A percentile compares a stretch with the other conserved stretches of the same genome.
Evolutionary conservation across 1,140 invertebrate genomes (phyloP).

Genomic region (Drosophila pachea): DNA sequence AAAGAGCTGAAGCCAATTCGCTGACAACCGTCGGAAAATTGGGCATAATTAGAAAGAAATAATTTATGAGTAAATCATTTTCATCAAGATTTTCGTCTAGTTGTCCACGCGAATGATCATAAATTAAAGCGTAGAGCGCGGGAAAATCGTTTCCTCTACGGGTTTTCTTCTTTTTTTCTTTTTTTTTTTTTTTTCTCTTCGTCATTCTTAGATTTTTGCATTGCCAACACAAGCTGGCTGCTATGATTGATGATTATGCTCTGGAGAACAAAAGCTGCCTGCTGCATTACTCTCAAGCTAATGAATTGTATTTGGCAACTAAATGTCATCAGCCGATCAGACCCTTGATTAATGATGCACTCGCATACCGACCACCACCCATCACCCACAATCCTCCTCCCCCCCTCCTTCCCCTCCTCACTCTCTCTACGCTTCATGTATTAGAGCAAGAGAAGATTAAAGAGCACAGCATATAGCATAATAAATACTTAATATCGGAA

Average conservation of each 20-base stretch:
- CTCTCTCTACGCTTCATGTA: too few relatives aligned
- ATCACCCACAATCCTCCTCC: too few relatives aligned
- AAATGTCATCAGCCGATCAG: slow-evolving; percentile 65
- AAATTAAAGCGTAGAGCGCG: slow-evolving; percentile 48
- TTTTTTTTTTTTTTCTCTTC: too few relatives aligned
- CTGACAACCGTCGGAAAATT: slow-evolving; percentile 39
- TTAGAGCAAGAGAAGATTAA: slow-evolving; percentile 21
- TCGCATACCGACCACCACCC: too few relatives aligned
- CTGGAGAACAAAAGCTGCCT: slow-evolving; percentile 44
- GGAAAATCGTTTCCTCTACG: slow-evolving; percentile 8
- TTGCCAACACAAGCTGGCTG: slow-evolving; percentile 48
- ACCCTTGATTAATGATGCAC: slow-evolving; percentile 58
- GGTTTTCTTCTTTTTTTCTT: too few relatives aligned
- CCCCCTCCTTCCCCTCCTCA: too few relatives aligned
- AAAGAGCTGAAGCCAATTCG: slow-evolving; percentile 26
- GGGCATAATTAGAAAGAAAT: slow-evolving; percentile 71
- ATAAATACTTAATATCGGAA: slow-evolving; percentile 1
- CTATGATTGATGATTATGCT: slow-evolving; percentile 58
- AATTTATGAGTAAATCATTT: slow-evolving; percentile 49
- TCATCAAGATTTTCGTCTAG: neutral
- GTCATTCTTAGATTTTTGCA: neutral
- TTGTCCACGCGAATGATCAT: slow-evolving; percentile 53
- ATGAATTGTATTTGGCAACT: slow-evolving; percentile 20
- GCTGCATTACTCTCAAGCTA: slow-evolving; percentile 43
- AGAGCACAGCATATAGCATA: neutral